phyloP scores from a whole-genome alignment of 2,888 invertebrate species.

The Cyrtodaria siliqua region DNA sequence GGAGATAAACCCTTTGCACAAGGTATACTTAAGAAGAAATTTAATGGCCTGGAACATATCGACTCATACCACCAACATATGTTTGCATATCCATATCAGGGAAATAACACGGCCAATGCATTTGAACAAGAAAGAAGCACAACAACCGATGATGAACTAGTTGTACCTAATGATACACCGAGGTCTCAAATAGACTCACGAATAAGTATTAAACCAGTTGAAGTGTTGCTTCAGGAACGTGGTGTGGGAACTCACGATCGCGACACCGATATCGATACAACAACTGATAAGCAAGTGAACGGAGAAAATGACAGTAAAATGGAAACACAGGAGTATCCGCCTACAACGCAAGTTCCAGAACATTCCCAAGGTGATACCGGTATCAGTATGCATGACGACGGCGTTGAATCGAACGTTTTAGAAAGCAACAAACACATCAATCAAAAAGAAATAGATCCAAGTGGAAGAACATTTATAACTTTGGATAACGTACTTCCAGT shows the following conservation, averaged over 20 bases:
- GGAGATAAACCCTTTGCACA: neutral
- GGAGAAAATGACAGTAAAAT: neutral
- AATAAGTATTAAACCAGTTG: slow-evolving; percentile 15
- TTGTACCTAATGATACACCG: slow-evolving; percentile 50
- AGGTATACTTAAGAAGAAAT: slow-evolving; percentile 17
- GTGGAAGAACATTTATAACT: slow-evolving; percentile 50
- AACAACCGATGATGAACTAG: slow-evolving; percentile 33
- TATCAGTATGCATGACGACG: too few species aligned
- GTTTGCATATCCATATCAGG: slow-evolving; percentile 5
- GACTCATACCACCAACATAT: slow-evolving; percentile 47
- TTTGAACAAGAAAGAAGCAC: slow-evolving; percentile 13
- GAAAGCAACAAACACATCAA: neutral
- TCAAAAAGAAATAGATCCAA: slow-evolving; percentile 19
- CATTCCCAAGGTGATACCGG: too few species aligned
- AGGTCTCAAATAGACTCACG: slow-evolving; percentile 46
- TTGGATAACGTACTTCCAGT: slow-evolving; percentile 38
- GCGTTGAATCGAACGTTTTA: too few species aligned
- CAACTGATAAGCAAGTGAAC: neutral
- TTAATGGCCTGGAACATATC: slow-evolving; percentile 42
- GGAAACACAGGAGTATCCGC: neutral
- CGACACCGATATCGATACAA: neutral
- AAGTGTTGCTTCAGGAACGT: too few species aligned
- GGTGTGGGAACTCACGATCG: too few species aligned
- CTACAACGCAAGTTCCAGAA: neutral
- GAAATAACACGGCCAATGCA: slow-evolving; percentile 5